phyloP scores from a whole-genome alignment of 1,140 invertebrate species.

The Ceratina australensis region DNA sequence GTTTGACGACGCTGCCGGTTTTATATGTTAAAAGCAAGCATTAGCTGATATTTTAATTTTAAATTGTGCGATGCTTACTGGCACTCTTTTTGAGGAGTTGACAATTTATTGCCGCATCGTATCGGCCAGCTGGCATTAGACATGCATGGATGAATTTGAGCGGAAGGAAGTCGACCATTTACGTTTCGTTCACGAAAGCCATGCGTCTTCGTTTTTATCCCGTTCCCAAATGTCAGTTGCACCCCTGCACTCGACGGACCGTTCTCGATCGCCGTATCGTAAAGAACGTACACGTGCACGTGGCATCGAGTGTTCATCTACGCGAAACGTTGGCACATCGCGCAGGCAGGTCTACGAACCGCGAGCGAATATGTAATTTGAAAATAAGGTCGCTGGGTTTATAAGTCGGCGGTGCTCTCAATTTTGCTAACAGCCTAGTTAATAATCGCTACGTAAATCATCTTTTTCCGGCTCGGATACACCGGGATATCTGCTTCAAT shows the following conservation, averaged over 20 bases:
- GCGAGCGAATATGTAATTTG: slow-evolving; percentile 8
- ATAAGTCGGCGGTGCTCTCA: slow-evolving; percentile 15
- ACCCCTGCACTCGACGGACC: no score
- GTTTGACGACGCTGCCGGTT: no score
- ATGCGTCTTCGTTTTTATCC: slow-evolving; percentile 8
- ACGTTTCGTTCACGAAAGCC: background rate
- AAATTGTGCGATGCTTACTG: background rate
- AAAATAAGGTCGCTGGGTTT: slow-evolving; percentile 43
- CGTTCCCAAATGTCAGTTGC: background rate
- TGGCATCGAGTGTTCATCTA: background rate
- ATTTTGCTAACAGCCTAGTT: slow-evolving; percentile 35
- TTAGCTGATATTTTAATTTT: no score
- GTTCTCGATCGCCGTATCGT: background rate
- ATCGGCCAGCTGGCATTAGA: slow-evolving; percentile 46
- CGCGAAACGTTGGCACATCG: background rate
- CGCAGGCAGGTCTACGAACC: slow-evolving; percentile 1
- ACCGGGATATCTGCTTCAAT: background rate
- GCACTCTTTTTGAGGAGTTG: background rate
- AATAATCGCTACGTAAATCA: slow-evolving; percentile 29
- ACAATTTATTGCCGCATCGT: slow-evolving; percentile 2
- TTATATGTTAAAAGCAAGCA: background rate
- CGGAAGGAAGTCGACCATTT: slow-evolving; percentile 53
- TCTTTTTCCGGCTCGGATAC: slow-evolving; percentile 10
- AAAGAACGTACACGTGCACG: background rate
- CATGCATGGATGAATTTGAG: slow-evolving; percentile 44